Evolutionary conservation across 92 coral and sea anemone species (phyloP), one percentile per base, ranked within the genome.

Genomic region (Actinostola sp.): DNA sequence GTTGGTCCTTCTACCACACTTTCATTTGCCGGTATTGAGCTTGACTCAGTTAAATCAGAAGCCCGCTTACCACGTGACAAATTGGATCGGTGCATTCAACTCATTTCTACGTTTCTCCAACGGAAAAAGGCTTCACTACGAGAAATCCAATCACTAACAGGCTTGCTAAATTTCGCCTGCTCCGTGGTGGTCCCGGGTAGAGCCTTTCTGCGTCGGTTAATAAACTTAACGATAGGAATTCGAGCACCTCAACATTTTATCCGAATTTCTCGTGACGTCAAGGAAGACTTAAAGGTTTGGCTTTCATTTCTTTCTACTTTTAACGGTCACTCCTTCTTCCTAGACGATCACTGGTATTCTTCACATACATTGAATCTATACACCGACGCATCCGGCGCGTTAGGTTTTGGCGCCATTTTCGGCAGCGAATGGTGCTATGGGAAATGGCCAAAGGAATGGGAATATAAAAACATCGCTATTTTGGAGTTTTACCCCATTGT

Each of bases 101-200:
- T 51, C 15, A 4, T n/a, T 3, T n/a, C 58, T 10, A 58, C 43
- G 31, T 68, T 86, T 39, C 78, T 80, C 8, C 11, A 10, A 33
- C 72, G 77, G 28, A 76, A 86, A 48, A 81, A 63, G 67, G 87
- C 76, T 7, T 36, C 70, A 27, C 57, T 78, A 46, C 16, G 52
- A 63, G 89, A 79, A 66, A 66, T 79, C 25, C 85, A 85, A 68
- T 72, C 89, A 10, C 45, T 85, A 17, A 79, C 36, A 31, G 88
- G 88, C 35, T 35, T 83, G 3, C 56, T 83, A 28, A 83, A 83
- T 69, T 83, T 83, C 24, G 84, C 84, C 8, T 83, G 84, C n/a
- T 76, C 79, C 28, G 84, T 83, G 8, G 42, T 83, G 31, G 63
- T 71, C 17, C 78, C 88, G 8, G 88, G 88, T 9, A 73, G 81